Base-by-base conservation (phyloP, 2,888 invertebrate species). In the Scaptomyza parva region DNA sequence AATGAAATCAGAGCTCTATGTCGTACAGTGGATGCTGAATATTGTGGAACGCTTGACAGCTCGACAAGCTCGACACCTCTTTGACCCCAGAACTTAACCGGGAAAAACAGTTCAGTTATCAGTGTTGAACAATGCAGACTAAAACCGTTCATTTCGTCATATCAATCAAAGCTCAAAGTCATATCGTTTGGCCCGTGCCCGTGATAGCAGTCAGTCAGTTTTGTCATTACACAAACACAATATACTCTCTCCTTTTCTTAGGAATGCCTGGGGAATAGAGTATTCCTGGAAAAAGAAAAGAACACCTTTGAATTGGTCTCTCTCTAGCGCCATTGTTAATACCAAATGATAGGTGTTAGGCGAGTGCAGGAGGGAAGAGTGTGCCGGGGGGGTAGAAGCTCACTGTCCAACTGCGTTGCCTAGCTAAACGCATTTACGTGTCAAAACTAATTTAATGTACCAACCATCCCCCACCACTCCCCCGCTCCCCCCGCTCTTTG, bases 381-480 rank as follows among this genome's bases (percentile, higher is more conserved):
- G 3, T 26, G 5, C 2, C 2, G 28, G 9, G 1, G 9, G 28
- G 9, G 28, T 28, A 0, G 2, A 8, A 11, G 54, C 22, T 17
- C 54, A 28, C 9, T 26, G 54, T 51, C 39, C 53, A 48, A 55
- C 50, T 51, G 63, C 39, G 59, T 17, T 30, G 43, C 47, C 47
- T 45, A 63, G 72, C 77, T 83, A 85, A 85, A 88, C 84, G 88
- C 81, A 81, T 86, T 85, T 88, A 81, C 88, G 86, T 85, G 88
- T 85, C 85, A 81, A 76, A 85, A 88, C 87, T 85, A 85, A 85
- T 85, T 88, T 88, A 86, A 81, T 83, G 78, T 67, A 60, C 58
- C 61, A 48, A 51, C 14, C 43, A n/a, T n/a, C 11, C 28, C 2
- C 26, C 26, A 12, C 1, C 35, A 6, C 9, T 14, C 17, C 0